Percentiles rank a stretch among this genome's conserved stretches.
Conservation (phyloP, 2,797 vertebrate genomes). For the Peromyscus attwateri region DNA sequence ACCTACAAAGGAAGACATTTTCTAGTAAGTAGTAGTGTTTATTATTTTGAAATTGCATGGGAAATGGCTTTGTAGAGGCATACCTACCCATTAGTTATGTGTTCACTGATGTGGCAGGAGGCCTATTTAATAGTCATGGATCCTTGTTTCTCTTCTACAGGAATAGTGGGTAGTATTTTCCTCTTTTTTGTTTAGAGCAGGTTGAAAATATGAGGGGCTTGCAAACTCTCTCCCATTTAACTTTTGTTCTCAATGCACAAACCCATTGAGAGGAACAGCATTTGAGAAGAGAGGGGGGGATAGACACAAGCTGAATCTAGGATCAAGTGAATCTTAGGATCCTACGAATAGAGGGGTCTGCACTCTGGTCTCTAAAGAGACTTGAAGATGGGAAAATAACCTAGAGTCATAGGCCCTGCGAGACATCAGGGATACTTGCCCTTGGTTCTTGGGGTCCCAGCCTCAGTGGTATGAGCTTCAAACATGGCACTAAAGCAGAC, state of each 20-base stretch:
- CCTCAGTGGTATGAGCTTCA: neutral
- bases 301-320: neutral
- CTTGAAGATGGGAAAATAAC: neutral
- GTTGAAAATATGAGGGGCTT: neutral
- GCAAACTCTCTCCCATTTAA: neutral
- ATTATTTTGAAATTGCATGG: neutral
- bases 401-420: neutral
- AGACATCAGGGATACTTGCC: too few relatives aligned
- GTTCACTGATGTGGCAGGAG: neutral
- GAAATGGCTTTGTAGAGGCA: neutral
- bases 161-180: neutral
- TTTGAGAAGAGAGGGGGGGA: neutral
- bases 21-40: neutral
- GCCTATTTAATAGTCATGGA: neutral
- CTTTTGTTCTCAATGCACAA: neutral
- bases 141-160: neutral
- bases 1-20: neutral
- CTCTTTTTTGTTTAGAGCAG: neutral
- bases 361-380: too few relatives aligned
- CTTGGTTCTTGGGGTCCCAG: neutral
- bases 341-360: too few relatives aligned
- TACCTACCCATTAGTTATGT: neutral
- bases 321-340: neutral
- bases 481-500: neutral
- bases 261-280: neutral